phyloP scores from a whole-genome alignment of 2,113 vertebrate genomes.

The Brachypteracias leptosomus region DNA sequence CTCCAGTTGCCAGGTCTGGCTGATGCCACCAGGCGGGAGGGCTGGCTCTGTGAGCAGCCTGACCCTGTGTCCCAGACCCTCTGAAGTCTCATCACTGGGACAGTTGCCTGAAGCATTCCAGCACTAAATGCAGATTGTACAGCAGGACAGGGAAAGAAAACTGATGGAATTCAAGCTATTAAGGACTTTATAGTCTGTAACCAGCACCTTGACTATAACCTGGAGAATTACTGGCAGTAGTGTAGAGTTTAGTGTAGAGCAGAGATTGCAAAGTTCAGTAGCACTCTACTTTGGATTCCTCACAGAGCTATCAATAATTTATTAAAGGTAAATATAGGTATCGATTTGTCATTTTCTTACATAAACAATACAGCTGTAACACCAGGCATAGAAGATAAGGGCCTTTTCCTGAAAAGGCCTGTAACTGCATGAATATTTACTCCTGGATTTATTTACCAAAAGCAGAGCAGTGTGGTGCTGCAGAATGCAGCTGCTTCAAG shows the following conservation, averaged over 20 bases:
- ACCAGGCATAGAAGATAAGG: not conserved
- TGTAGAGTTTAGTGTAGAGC: not conserved
- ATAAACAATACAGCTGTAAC: not conserved
- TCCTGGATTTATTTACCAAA: not conserved
- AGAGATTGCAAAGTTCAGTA: not conserved
- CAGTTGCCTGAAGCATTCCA: not conserved
- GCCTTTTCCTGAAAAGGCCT: not conserved
- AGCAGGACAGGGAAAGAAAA: not conserved
- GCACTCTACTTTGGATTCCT: not conserved
- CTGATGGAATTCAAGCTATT: not conserved
- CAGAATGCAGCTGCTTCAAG: not conserved
- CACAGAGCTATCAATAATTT: not conserved
- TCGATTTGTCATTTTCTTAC: not conserved
- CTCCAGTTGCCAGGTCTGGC: not conserved
- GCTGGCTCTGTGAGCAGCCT: not conserved
- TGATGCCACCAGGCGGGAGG: not conserved
- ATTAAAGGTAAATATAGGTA: not conserved
- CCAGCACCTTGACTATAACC: not conserved
- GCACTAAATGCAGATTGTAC: not conserved
- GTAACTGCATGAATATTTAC: fast-evolving
- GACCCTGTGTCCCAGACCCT: not conserved
- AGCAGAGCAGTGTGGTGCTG: not conserved
- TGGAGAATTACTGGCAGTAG: not conserved
- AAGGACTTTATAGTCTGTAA: not conserved
- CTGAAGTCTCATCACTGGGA: not conserved